phyloP scores from a whole-genome alignment of 2,797 vertebrate species.

The Danio choprae region DNA sequence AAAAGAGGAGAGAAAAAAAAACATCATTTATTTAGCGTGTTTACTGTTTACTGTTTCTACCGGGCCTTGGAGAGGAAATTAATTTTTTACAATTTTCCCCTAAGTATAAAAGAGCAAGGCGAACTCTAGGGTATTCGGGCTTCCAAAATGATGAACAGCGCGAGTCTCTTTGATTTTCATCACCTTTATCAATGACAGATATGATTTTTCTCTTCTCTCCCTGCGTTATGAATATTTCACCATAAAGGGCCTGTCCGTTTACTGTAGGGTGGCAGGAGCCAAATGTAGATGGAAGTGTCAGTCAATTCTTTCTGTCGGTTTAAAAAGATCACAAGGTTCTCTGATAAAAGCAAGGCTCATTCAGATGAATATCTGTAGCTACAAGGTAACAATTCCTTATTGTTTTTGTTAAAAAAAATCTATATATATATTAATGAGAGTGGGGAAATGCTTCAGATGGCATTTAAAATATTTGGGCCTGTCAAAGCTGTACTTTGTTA shows the following conservation, averaged over 20 bases:
- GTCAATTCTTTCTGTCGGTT: constrained; percentile 23
- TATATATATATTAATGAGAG: neutral
- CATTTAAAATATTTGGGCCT: neutral
- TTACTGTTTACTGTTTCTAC: constrained; percentile 76
- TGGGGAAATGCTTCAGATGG: neutral
- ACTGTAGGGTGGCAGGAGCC: constrained; percentile 31
- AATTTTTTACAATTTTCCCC: constrained; percentile 71
- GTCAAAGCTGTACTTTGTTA: neutral
- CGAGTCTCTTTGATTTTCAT: constrained; percentile 64
- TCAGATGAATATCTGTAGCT: neutral
- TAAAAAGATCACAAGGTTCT: constrained; percentile 14
- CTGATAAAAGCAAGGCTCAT: neutral
- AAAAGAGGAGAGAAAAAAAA: constrained; percentile 55
- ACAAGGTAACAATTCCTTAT: constrained; percentile 3
- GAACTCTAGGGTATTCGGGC: constrained; percentile 64
- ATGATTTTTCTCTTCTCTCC: constrained; percentile 52
- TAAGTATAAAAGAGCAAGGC: constrained; percentile 60
- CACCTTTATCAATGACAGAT: constrained; percentile 66
- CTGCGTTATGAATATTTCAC: constrained; percentile 60
- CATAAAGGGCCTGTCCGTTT: constrained; percentile 37
- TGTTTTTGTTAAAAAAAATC: neutral
- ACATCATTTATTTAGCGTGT: constrained; percentile 83
- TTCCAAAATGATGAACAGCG: constrained; percentile 70
- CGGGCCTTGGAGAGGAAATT: constrained; percentile 67
- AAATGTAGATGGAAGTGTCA: constrained; percentile 45